Percentiles rank a stretch among this genome's conserved stretches.
Conservation (phyloP, 1,140 invertebrate genomes). For the Proctacanthus coquilletti region DNA sequence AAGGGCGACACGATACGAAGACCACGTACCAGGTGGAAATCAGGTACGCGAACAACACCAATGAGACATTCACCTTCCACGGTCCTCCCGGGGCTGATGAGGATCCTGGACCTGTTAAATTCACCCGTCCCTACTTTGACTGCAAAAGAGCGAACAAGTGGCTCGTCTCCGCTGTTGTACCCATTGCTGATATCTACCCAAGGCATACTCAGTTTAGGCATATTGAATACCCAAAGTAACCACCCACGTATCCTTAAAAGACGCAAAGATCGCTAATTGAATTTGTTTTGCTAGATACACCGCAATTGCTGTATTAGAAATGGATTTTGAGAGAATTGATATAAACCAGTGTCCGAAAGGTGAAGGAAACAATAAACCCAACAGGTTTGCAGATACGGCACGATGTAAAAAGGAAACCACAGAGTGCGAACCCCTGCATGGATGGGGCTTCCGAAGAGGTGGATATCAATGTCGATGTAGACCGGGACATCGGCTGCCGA, state of each 20-base stretch:
- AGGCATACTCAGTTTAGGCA: slow-evolving; percentile 88
- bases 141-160: slow-evolving; percentile 91
- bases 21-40: slow-evolving; percentile 83
- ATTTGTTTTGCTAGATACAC: slow-evolving; percentile 59
- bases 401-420: slow-evolving; percentile 87
- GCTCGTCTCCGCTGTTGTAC: slow-evolving; percentile 83
- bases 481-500: slow-evolving; percentile 77
- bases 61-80: slow-evolving; percentile 88
- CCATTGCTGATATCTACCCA: slow-evolving; percentile 90
- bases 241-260: slow-evolving; percentile 10
- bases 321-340: slow-evolving; percentile 94
- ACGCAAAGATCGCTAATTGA: slow-evolving; percentile 4
- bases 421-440: slow-evolving; percentile 92
- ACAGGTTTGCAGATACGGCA: slow-evolving; percentile 79
- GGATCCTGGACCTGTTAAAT: slow-evolving; percentile 78
- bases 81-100: slow-evolving; percentile 83
- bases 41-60: slow-evolving; percentile 88
- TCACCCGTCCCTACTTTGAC: slow-evolving; percentile 91
- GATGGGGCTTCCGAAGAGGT: slow-evolving; percentile 87
- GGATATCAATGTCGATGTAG: slow-evolving; percentile 91
- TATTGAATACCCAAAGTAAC: slow-evolving; percentile 88
- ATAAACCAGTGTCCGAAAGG: slow-evolving; percentile 92
- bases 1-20: slow-evolving; percentile 77
- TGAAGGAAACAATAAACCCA: slow-evolving; percentile 74
- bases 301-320: slow-evolving; percentile 81